These are phyloP conservation scores for Norana najaformis DNA, from an alignment of 2,888 invertebrate species.

Conservation along the genomic window DNA sequence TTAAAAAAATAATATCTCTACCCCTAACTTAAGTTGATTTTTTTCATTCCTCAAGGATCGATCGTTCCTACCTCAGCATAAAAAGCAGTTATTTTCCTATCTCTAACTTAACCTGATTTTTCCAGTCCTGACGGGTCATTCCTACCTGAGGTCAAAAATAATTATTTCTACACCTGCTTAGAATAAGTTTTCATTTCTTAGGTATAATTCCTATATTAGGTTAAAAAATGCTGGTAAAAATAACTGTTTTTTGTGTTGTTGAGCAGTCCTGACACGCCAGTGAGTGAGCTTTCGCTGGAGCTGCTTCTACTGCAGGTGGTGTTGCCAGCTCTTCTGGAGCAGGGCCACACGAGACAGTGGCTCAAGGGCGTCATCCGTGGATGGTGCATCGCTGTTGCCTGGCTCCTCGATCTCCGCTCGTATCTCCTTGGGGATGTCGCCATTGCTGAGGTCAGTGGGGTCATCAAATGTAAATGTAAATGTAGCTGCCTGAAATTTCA, in stretches of 20 bases:
- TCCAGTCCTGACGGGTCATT: too few relatives aligned
- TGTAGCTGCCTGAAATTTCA: background rate
- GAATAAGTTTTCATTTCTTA: too few relatives aligned
- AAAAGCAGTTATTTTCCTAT: too few relatives aligned
- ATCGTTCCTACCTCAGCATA: too few relatives aligned
- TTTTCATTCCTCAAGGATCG: too few relatives aligned
- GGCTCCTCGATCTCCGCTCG: slow-evolving; percentile 82
- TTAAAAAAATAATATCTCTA: too few relatives aligned
- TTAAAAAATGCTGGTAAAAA: too few relatives aligned
- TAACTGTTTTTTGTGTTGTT: background rate
- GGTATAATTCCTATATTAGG: too few relatives aligned
- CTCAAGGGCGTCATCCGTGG: slow-evolving; percentile 79
- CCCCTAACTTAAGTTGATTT: too few relatives aligned
- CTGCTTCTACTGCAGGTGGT: slow-evolving; percentile 82
- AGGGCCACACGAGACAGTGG: slow-evolving; percentile 95
- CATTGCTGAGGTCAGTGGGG: slow-evolving; percentile 33
- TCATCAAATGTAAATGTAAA: background rate
- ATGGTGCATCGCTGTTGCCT: slow-evolving; percentile 67
- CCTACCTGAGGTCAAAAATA: too few relatives aligned
- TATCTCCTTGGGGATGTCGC: slow-evolving; percentile 80
- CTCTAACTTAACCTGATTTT: too few relatives aligned
- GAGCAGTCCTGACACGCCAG: slow-evolving; percentile 65
- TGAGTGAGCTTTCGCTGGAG: slow-evolving; percentile 92
- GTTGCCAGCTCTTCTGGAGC: slow-evolving; percentile 90
- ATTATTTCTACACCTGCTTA: too few relatives aligned